Evolutionary conservation across 2,113 vertebrate species (phyloP), one percentile per base, ranked within the genome.

Genomic region (Notothenia coriiceps): DNA sequence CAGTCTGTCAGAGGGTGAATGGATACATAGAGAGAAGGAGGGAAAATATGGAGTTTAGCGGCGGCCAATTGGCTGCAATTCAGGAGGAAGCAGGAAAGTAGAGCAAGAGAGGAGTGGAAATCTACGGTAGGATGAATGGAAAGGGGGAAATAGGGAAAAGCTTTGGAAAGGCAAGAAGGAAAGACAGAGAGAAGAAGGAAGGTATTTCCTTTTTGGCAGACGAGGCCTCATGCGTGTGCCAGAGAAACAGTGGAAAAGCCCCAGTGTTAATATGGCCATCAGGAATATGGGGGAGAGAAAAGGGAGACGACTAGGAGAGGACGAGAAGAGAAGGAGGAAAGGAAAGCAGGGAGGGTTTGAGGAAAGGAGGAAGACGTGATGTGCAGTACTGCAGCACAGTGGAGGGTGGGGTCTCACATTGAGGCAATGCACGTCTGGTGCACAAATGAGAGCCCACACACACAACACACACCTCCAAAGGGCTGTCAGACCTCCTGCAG

Each of bases 311-410:
- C 6, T 40, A 40, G 5, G 15, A 40, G 67, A 46, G 61, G 70
- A 44, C 59, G 63, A 62, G 85, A 5, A 12, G 77, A 75, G 61
- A 1, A 10, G 49, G 54, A 55, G 35, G 60, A 56, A 35, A 29
- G 56, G 51, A 44, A 63, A 74, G 67, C 44, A 76, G 74, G 65
- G 83, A 64, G 49, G 54, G 74, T 25, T 40, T 73, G 64, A 46
- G 70, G 77, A 59, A 72, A 82, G 61, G 77, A 59, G 74, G 52
- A 77, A 66, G 79, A 86, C 70, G 70, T 88, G 86, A 89, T 86
- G 84, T 85, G 80, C 84, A 66, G 69, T 83, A 86, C 89, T 94
- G 92, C 91, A 86, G 93, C 89, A 91, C 40, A 61, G 70, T 85
- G 61, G 82, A 85, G 91, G 92, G 91, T 81, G 91, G 92, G 80